Percentiles rank a stretch among this genome's conserved stretches.
Conservation (phyloP, 1,140 invertebrate genomes). For the Cotesia typhae region DNA sequence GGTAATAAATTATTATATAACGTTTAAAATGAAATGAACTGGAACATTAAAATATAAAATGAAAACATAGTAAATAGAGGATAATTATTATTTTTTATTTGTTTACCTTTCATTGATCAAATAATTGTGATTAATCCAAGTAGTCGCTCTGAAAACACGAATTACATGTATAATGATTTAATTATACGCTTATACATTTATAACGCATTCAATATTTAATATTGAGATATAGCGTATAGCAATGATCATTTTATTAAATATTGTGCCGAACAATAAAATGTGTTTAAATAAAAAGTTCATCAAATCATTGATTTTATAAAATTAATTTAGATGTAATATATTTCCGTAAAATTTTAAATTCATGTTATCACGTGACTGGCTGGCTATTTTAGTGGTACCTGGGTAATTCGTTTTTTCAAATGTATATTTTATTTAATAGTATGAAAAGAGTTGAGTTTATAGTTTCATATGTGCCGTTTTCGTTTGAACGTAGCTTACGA, state of each 20-base stretch:
- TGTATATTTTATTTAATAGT: background rate
- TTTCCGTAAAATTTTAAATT: background rate
- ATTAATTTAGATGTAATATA: too few relatives aligned
- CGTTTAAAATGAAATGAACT: slow-evolving; percentile 9
- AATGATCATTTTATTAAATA: too few relatives aligned
- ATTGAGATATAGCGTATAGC: too few relatives aligned
- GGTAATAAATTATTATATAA: slow-evolving; percentile 38
- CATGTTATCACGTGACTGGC: background rate
- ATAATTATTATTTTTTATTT: slow-evolving; percentile 16
- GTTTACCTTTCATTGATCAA: background rate
- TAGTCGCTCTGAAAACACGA: background rate
- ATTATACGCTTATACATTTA: too few relatives aligned
- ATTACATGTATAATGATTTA: too few relatives aligned
- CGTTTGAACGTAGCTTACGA: slow-evolving; percentile 13
- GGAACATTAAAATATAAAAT: slow-evolving; percentile 9
- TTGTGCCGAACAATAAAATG: too few relatives aligned
- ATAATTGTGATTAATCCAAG: too few relatives aligned
- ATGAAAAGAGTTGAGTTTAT: background rate
- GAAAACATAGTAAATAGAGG: background rate
- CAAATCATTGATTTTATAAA: too few relatives aligned
- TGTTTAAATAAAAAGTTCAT: too few relatives aligned
- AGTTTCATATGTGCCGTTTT: slow-evolving; percentile 15
- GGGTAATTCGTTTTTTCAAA: too few relatives aligned
- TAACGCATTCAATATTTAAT: too few relatives aligned
- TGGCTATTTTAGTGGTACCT: too few relatives aligned